Evolutionary conservation across 2,797 vertebrate genomes (phyloP).

Genomic region (Antrozous pallidus): DNA sequence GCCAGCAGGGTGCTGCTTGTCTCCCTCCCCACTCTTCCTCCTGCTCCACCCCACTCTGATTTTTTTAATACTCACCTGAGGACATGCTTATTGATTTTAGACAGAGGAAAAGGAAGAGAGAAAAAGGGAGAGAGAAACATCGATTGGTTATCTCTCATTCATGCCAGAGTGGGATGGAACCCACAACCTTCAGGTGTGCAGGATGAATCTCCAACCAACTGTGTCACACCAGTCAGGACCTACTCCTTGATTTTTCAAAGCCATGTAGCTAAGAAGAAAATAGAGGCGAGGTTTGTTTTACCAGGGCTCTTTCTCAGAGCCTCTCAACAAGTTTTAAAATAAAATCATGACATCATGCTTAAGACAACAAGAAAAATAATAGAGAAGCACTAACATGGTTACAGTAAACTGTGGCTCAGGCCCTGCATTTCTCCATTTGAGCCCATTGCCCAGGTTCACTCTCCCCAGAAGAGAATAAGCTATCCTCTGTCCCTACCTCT

Average conservation of each 20-base stretch:
- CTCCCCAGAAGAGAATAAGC: not conserved
- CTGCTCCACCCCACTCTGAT: rapidly evolving
- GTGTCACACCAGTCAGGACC: not conserved
- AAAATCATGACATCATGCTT: not conserved
- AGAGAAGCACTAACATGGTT: not conserved
- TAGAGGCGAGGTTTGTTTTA: not conserved
- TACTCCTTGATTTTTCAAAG: not conserved
- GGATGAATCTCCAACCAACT: not conserved
- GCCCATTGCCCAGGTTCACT: not conserved
- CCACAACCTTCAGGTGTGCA: not conserved
- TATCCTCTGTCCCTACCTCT: not conserved
- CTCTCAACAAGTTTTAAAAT: not conserved
- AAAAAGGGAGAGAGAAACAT: not conserved
- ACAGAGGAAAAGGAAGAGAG: not conserved
- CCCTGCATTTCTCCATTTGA: not conserved
- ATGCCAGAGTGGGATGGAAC: not conserved
- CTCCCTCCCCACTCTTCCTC: not conserved
- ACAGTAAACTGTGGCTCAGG: not conserved
- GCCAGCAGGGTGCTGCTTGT: not conserved
- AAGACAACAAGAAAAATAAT: not conserved
- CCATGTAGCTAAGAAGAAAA: not conserved
- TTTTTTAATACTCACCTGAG: not conserved
- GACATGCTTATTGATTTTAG: not conserved
- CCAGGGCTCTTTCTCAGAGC: not conserved
- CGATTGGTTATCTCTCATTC: not conserved